Evolutionary conservation across 2,113 vertebrate species (phyloP).

Genomic region (Barbus barbus): DNA sequence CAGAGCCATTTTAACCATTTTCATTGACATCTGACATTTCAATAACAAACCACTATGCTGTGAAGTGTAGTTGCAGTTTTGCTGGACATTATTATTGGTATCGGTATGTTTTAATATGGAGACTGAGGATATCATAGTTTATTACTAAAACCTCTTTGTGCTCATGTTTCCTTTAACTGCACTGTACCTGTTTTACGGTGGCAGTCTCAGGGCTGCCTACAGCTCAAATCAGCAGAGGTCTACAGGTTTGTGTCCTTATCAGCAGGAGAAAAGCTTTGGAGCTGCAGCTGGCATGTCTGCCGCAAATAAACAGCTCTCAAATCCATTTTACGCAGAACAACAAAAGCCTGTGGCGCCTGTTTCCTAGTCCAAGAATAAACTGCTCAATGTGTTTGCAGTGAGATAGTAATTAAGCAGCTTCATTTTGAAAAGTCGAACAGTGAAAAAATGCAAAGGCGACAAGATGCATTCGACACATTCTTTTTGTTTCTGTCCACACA

Average conservation of each 20-base stretch:
- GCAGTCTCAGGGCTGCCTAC: constrained; percentile 8
- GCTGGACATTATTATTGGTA: background rate
- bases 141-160: background rate
- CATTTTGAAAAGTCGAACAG: constrained; percentile 21
- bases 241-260: constrained; percentile 37
- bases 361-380: constrained; percentile 50
- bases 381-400: constrained; percentile 53
- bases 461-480: background rate
- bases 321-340: constrained; percentile 51
- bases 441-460: background rate
- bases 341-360: constrained; percentile 42
- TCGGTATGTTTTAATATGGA: background rate
- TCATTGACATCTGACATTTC: no score
- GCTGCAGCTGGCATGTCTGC: constrained; percentile 38
- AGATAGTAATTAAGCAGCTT: constrained; percentile 59
- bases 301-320: constrained; percentile 54
- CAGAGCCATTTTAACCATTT: no score
- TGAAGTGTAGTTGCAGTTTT: background rate
- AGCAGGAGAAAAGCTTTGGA: constrained; percentile 37
- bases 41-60: no score
- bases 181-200: constrained; percentile 17
- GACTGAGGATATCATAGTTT: background rate
- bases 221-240: background rate
- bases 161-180: background rate
- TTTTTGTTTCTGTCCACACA: background rate